phyloP scores from a whole-genome alignment of 2,797 vertebrate species.

The Sternarchorhynchus goeldii region DNA sequence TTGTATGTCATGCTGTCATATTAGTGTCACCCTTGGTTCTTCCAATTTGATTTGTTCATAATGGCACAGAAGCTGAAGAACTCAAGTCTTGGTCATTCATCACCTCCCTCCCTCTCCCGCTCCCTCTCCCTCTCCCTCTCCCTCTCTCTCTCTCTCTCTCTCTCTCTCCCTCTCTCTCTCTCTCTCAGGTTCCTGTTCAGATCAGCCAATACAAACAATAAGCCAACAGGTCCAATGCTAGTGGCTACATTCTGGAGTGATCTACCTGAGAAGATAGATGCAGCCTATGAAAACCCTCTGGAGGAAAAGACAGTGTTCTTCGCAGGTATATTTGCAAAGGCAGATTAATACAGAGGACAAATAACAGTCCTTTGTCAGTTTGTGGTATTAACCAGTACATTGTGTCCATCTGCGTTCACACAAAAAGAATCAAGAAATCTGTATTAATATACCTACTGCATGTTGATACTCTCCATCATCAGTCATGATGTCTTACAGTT shows the following conservation, averaged over 20 bases:
- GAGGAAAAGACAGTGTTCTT: constrained; percentile 95
- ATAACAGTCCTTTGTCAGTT: background rate
- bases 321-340: constrained; percentile 77
- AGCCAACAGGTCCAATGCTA: constrained; percentile 89
- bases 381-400: background rate
- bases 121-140: background rate
- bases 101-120: background rate
- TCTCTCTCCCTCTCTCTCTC: constrained; percentile 4
- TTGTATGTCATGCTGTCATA: constrained; percentile 1
- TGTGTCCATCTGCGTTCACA: no score
- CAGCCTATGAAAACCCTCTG: constrained; percentile 91
- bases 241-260: constrained; percentile 95
- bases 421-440: no score
- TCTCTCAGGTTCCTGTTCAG: constrained; percentile 91
- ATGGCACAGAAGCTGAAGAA: background rate
- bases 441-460: no score
- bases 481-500: background rate
- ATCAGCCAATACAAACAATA: constrained; percentile 82
- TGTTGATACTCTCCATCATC: no score
- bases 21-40: background rate
- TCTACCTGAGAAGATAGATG: constrained; percentile 90
- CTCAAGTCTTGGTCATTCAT: background rate
- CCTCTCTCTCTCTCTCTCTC: constrained; percentile 5
- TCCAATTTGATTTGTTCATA: constrained; percentile 12
- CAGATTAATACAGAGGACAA: background rate